phyloP scores from a whole-genome alignment of 2,113 vertebrate genomes.

The Ibidorhyncha struthersii region DNA sequence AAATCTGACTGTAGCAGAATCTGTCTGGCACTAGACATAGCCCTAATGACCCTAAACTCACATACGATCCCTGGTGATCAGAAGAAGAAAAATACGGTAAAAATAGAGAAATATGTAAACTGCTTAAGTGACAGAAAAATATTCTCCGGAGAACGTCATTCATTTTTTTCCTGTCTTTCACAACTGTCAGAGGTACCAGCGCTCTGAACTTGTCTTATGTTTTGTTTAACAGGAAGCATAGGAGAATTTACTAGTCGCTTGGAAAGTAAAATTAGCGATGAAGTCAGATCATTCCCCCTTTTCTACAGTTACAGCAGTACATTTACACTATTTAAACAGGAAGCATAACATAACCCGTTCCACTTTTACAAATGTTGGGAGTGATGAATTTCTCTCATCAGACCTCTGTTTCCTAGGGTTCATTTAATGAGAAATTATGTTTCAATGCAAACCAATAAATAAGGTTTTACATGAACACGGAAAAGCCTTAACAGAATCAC shows the following conservation, averaged over 20 bases:
- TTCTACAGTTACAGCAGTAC: neutral
- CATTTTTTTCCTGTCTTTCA: slow-evolving; percentile 71
- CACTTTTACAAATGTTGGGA: neutral
- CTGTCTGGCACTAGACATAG: slow-evolving; percentile 73
- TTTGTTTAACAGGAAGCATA: slow-evolving; percentile 62
- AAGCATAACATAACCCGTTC: neutral
- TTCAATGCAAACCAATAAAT: neutral
- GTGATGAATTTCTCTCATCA: neutral
- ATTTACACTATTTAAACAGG: neutral
- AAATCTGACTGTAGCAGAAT: slow-evolving; percentile 66
- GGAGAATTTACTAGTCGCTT: slow-evolving; percentile 51
- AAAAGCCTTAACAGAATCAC: neutral
- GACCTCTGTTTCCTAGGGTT: neutral
- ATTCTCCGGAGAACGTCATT: slow-evolving; percentile 77
- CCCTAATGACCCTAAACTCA: slow-evolving; percentile 74
- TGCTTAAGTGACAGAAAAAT: slow-evolving; percentile 82
- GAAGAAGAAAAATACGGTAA: slow-evolving; percentile 66
- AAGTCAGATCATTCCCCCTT: neutral
- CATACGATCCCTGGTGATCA: slow-evolving; percentile 73
- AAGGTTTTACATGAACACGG: neutral
- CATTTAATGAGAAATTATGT: neutral
- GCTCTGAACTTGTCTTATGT: slow-evolving; percentile 70
- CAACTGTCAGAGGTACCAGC: slow-evolving; percentile 66
- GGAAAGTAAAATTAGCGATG: slow-evolving; percentile 45
- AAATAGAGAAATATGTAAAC: slow-evolving; percentile 76